A percentile compares a stretch with the other conserved stretches of the same genome.
These are phyloP conservation scores for Dolichotis patagonum DNA, from an alignment of 2,113 vertebrate genomes.

Conservation along the genomic window DNA sequence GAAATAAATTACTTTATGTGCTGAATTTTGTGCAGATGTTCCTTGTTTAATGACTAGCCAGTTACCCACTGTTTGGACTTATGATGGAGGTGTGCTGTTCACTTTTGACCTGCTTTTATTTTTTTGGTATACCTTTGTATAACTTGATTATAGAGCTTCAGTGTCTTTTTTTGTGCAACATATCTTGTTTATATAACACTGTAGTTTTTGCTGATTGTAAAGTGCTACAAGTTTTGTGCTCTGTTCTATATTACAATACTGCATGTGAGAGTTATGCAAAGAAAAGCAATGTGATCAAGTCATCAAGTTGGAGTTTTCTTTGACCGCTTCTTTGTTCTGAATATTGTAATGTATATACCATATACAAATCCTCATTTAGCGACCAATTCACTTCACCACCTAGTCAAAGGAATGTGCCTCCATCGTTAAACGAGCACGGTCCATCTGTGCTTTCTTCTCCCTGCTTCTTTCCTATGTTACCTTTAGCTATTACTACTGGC, in stretches of 20 bases:
- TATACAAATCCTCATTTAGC: neutral
- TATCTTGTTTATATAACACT: neutral
- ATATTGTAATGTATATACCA: neutral
- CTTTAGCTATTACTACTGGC: slow-evolving; percentile 10
- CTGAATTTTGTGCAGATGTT: neutral
- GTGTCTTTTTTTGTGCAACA: neutral
- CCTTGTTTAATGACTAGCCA: neutral
- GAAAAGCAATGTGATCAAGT: neutral
- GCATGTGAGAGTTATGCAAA: neutral
- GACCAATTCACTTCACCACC: neutral
- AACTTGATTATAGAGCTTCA: neutral
- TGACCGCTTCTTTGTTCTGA: neutral
- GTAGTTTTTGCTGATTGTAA: neutral
- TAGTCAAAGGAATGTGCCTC: neutral
- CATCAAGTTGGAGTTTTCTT: neutral
- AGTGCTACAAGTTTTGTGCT: neutral
- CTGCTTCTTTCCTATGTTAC: slow-evolving; percentile 11
- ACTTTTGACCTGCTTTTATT: neutral
- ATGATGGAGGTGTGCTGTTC: neutral
- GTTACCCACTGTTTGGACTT: neutral
- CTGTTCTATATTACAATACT: neutral
- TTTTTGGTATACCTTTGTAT: no score
- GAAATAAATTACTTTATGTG: slow-evolving; percentile 36
- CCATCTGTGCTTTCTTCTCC: neutral
- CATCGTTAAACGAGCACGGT: neutral